Conservation (phyloP, 2,888 invertebrate species). For the Patella caerulea region DNA sequence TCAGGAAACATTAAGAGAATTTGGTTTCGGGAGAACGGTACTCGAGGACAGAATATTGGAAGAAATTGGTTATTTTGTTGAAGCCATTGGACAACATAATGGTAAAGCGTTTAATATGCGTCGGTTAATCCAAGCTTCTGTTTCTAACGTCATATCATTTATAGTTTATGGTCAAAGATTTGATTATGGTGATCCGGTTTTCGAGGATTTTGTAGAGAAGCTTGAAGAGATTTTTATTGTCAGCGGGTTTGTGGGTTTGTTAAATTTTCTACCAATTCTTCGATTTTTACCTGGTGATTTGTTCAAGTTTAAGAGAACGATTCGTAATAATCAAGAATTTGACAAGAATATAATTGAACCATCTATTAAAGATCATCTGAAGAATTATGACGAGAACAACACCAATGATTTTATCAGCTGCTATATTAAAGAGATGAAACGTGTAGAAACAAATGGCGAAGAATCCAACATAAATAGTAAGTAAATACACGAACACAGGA, state of each 20-base stretch:
- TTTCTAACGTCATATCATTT: too few species aligned
- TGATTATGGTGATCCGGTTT: too few species aligned
- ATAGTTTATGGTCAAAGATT: too few species aligned
- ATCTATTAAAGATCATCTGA: conserved; percentile 27
- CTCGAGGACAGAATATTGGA: conserved; percentile 24
- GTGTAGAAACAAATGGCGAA: conserved; percentile 17
- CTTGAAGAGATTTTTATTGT: too few species aligned
- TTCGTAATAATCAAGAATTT: conserved; percentile 20
- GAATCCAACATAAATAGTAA: conserved; percentile 34
- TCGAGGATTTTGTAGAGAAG: too few species aligned
- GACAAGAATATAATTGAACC: conserved; percentile 21
- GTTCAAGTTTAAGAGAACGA: conserved; percentile 33
- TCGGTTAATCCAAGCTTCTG: conserved; percentile 3
- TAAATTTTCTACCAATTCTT: conserved; percentile 35
- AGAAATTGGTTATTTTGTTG: conserved; percentile 14
- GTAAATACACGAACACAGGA: not conserved
- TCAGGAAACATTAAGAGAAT: conserved; percentile 17
- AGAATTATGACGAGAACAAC: conserved; percentile 35
- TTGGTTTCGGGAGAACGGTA: conserved; percentile 21
- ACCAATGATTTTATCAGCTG: too few species aligned
- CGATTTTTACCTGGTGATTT: conserved; percentile 44
- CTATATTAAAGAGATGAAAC: too few species aligned
- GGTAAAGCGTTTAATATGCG: conserved; percentile 13
- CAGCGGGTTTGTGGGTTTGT: not conserved
- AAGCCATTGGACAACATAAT: not conserved